Conservation (phyloP, 2,113 vertebrate species). For the Globicephala melas region DNA sequence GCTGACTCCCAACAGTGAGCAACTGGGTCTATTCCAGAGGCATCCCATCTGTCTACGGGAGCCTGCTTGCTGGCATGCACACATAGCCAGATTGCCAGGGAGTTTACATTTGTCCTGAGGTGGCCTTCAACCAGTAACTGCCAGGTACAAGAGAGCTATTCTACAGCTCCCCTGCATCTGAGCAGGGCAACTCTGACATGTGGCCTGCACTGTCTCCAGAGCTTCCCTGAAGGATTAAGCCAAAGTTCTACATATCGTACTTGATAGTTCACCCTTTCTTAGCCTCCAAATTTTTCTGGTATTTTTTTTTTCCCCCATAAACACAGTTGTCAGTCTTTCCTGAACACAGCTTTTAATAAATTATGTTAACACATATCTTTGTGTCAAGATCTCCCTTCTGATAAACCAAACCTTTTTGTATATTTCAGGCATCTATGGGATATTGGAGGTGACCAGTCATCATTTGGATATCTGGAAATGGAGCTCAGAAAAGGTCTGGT, state of each 20-base stretch:
- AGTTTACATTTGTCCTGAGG: background rate
- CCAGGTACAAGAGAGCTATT: background rate
- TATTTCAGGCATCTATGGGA: background rate
- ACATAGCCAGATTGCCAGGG: background rate
- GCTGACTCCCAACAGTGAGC: background rate
- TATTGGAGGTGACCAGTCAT: background rate
- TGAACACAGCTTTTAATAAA: background rate
- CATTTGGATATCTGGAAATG: background rate
- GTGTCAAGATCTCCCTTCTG: background rate
- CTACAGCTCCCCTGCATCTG: background rate
- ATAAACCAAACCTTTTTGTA: background rate
- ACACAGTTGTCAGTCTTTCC: background rate
- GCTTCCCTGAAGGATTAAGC: background rate
- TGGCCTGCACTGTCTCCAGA: rapidly evolving
- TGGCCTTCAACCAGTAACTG: background rate
- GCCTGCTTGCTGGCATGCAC: background rate
- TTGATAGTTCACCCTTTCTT: background rate
- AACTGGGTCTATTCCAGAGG: background rate
- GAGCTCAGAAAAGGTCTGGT: background rate
- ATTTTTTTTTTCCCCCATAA: too few relatives aligned
- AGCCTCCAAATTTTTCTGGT: background rate
- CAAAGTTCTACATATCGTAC: background rate
- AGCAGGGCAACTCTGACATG: background rate
- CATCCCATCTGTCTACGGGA: too few relatives aligned
- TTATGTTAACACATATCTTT: background rate